phyloP scores from a whole-genome alignment of 2,888 invertebrate species.

The Mesochorus sp. region DNA sequence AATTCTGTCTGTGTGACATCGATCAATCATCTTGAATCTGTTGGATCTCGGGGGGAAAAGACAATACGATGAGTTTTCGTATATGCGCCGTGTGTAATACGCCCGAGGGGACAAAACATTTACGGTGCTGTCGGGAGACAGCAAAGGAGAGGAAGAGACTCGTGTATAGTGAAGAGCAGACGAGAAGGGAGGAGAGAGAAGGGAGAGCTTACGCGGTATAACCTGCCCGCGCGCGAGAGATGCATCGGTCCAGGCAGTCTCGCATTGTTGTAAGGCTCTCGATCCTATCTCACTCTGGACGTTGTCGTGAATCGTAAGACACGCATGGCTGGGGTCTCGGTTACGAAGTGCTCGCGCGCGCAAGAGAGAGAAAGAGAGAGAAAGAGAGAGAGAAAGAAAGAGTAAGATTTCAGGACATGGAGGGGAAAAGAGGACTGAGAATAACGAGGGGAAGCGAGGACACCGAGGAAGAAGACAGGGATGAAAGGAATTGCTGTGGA shows the following conservation, averaged over 20 bases:
- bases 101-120: conserved; percentile 54
- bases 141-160: conserved; percentile 25
- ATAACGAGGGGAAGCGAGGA: conserved; percentile 41
- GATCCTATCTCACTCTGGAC: conserved; percentile 78
- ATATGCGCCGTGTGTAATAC: background rate
- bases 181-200: conserved; percentile 6
- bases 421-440: conserved; percentile 20
- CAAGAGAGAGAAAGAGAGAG: conserved; percentile 4
- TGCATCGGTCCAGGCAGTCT: conserved; percentile 66
- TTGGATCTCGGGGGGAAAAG: conserved; percentile 19
- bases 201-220: conserved; percentile 24
- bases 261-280: conserved; percentile 70
- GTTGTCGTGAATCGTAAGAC: conserved; percentile 80
- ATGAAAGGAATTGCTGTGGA: conserved; percentile 54
- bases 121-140: conserved; percentile 40
- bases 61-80: conserved; percentile 14
- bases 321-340: conserved; percentile 59
- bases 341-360: conserved; percentile 39
- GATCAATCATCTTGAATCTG: conserved; percentile 26
- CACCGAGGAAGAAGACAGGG: conserved; percentile 37
- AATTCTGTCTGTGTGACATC: conserved; percentile 11
- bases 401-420: conserved; percentile 19
- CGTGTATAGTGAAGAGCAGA: background rate
- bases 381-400: background rate
- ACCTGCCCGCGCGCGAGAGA: conserved; percentile 65